Conservation (phyloP, 1,140 invertebrate species). For the Temnothorax curvispinosus region DNA sequence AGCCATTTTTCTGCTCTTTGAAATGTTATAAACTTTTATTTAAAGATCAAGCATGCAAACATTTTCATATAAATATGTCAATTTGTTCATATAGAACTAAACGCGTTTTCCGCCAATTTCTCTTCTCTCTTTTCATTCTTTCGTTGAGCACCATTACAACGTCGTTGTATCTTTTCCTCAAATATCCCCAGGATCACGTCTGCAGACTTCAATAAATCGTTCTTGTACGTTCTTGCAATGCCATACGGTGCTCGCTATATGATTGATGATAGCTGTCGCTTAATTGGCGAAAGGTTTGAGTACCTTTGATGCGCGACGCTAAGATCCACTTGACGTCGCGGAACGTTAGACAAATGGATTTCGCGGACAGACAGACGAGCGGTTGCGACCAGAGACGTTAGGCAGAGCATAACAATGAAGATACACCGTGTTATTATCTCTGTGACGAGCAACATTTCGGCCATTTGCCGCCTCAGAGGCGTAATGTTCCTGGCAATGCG, state of each 20-base stretch:
- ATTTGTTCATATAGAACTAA: not conserved
- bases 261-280: constrained; percentile 49
- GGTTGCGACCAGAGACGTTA: constrained; percentile 23
- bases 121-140: not conserved
- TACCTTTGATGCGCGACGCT: constrained; percentile 33
- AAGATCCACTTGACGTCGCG: constrained; percentile 30
- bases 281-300: constrained; percentile 52
- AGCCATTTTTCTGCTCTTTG: not conserved
- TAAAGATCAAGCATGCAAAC: not conserved
- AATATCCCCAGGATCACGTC: constrained; percentile 13
- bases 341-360: constrained; percentile 28
- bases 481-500: constrained; percentile 65
- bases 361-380: not conserved
- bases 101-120: not conserved
- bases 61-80: not conserved
- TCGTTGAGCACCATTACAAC: not conserved
- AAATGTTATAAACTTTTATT: not conserved
- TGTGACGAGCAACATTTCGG: constrained; percentile 49
- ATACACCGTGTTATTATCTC: constrained; percentile 22
- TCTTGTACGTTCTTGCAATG: not conserved
- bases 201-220: constrained; percentile 13
- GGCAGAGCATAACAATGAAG: constrained; percentile 20
- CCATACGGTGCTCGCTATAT: constrained; percentile 1
- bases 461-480: constrained; percentile 43
- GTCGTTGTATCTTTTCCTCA: constrained; percentile 1